A percentile compares a stretch with the other conserved stretches of the same genome.
Conservation (phyloP, 1,140 invertebrate species). For the Hormaphis cornu region DNA sequence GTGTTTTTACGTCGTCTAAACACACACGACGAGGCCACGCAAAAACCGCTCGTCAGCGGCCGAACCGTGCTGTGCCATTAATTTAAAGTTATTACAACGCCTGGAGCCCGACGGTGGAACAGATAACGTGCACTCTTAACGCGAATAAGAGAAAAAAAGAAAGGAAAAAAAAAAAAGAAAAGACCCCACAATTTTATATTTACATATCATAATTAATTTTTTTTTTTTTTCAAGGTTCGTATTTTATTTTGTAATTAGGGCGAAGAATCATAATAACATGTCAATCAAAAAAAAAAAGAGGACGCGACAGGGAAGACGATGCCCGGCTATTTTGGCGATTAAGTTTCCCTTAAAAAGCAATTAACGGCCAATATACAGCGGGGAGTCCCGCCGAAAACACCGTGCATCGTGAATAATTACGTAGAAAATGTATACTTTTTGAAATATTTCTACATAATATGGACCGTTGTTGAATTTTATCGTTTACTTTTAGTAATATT, state of each 20-base stretch:
- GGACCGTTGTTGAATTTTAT: neutral
- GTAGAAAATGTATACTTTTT: neutral
- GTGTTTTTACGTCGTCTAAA: no score
- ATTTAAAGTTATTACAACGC: no score
- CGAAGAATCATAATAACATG: conserved; percentile 2
- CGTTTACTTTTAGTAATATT: neutral
- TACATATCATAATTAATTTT: no score
- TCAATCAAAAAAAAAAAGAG: conserved; percentile 9
- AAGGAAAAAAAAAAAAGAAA: neutral
- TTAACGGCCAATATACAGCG: neutral
- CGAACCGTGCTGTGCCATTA: no score
- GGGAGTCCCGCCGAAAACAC: neutral
- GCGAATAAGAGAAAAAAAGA: neutral
- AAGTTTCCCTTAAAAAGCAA: conserved; percentile 16
- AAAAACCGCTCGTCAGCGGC: no score
- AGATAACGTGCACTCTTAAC: neutral
- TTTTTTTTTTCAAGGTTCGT: neutral
- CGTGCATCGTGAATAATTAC: conserved; percentile 12
- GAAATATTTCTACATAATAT: neutral
- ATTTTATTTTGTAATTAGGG: conserved; percentile 5
- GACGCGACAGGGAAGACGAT: neutral
- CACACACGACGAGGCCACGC: no score
- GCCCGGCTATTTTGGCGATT: conserved; percentile 1
- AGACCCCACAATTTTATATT: neutral
- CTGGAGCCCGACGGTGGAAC: no score